Conservation (phyloP, 2,113 vertebrate species). For the Callithrix jacchus region DNA sequence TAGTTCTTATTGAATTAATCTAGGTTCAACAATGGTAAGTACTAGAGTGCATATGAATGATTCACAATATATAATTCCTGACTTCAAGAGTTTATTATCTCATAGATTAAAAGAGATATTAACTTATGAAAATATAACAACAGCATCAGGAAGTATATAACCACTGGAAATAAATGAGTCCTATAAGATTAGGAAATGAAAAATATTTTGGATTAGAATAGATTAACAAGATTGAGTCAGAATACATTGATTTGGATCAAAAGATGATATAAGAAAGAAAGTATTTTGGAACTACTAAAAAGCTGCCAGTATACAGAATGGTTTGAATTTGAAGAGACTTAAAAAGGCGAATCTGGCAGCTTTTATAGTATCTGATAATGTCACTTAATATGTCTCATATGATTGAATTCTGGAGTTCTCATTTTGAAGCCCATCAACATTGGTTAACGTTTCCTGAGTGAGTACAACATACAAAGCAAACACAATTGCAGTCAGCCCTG, state of each 20-base stretch:
- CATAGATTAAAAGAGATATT: conserved; percentile 3
- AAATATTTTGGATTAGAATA: conserved; percentile 16
- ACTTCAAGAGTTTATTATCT: background rate
- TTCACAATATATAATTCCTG: background rate
- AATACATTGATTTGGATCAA: background rate
- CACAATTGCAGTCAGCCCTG: background rate
- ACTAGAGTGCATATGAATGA: background rate
- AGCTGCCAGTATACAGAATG: background rate
- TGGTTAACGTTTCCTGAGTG: background rate
- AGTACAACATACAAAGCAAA: background rate
- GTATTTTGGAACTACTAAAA: background rate
- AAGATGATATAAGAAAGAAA: background rate
- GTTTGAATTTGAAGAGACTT: conserved; percentile 14
- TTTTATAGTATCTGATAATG: conserved; percentile 13
- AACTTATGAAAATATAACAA: conserved; percentile 40
- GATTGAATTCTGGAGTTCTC: background rate
- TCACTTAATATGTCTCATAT: conserved; percentile 23
- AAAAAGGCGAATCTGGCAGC: background rate
- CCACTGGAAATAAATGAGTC: conserved; percentile 30
- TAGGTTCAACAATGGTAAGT: background rate
- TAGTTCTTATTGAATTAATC: background rate
- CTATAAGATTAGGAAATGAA: conserved; percentile 16
- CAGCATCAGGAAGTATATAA: background rate
- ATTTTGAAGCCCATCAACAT: background rate
- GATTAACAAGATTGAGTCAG: background rate